phyloP scores from a whole-genome alignment of 2,888 invertebrate genomes.

The Epistrophe grossulariae region DNA sequence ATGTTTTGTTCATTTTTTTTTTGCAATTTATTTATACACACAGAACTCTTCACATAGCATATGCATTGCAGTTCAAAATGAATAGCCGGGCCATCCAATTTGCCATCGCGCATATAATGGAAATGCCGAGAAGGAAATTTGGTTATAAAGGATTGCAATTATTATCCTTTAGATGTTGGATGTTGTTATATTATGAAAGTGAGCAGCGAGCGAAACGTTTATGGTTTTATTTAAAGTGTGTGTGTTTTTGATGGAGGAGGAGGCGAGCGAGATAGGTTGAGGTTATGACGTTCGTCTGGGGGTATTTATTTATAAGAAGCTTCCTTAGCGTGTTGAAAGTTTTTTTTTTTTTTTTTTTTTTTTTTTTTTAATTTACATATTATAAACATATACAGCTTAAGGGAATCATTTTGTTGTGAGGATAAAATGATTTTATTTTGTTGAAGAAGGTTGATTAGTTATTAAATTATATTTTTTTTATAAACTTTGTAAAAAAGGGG shows the following conservation, averaged over 20 bases:
- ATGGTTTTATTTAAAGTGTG: constrained; percentile 21
- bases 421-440: constrained; percentile 8
- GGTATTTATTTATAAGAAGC: not conserved
- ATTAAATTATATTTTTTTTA: not conserved
- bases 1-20: constrained; percentile 13
- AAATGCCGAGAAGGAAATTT: constrained; percentile 50
- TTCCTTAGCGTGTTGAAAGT: not conserved
- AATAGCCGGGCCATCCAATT: constrained; percentile 56
- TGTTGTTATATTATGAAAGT: constrained; percentile 9
- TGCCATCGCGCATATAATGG: constrained; percentile 53
- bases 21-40: not conserved
- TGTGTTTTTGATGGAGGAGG: not conserved
- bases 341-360: no score
- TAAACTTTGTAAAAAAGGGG: not conserved
- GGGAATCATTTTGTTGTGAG: not conserved
- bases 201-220: constrained; percentile 35
- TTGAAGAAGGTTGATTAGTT: not conserved
- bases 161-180: constrained; percentile 44
- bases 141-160: constrained; percentile 63
- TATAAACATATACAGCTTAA: not conserved
- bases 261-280: not conserved
- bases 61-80: constrained; percentile 18
- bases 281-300: not conserved
- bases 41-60: not conserved
- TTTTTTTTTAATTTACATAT: not conserved